A percentile compares a stretch with the other conserved stretches of the same genome.
Conservation (phyloP, 2,113 vertebrate species). For the Emydura subglobosa region DNA sequence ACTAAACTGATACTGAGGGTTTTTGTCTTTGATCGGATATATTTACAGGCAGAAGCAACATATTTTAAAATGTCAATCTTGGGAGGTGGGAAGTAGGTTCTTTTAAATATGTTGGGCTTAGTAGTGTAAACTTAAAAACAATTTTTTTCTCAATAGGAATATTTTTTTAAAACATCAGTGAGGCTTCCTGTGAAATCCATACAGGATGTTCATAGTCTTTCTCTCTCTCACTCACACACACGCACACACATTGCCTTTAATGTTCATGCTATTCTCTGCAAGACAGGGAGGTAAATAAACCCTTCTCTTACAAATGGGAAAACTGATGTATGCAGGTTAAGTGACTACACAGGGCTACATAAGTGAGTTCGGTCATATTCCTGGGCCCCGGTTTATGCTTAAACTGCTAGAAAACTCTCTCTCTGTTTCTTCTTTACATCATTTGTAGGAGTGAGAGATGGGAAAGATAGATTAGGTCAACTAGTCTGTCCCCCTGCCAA, state of each 20-base stretch:
- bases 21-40: slow-evolving; percentile 48
- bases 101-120: slow-evolving; percentile 49
- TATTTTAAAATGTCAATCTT: slow-evolving; percentile 41
- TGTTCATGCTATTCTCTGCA: background rate
- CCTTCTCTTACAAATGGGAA: background rate
- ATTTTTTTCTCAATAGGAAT: slow-evolving; percentile 5
- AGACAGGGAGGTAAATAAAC: background rate
- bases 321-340: background rate
- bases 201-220: background rate
- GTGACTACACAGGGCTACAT: background rate
- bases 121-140: slow-evolving; percentile 37
- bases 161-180: slow-evolving; percentile 14
- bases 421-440: background rate
- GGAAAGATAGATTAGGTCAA: background rate
- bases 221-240: no score
- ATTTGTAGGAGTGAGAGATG: background rate
- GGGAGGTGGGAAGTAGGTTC: slow-evolving; percentile 30
- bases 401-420: background rate
- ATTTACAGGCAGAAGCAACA: background rate
- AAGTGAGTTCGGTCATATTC: background rate
- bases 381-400: background rate
- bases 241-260: background rate
- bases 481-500: background rate
- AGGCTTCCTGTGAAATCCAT: background rate
- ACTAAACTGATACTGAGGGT: background rate